These are phyloP conservation scores for Hylaeus volcanicus DNA, from an alignment of 1,140 invertebrate genomes.

Conservation along the genomic window DNA sequence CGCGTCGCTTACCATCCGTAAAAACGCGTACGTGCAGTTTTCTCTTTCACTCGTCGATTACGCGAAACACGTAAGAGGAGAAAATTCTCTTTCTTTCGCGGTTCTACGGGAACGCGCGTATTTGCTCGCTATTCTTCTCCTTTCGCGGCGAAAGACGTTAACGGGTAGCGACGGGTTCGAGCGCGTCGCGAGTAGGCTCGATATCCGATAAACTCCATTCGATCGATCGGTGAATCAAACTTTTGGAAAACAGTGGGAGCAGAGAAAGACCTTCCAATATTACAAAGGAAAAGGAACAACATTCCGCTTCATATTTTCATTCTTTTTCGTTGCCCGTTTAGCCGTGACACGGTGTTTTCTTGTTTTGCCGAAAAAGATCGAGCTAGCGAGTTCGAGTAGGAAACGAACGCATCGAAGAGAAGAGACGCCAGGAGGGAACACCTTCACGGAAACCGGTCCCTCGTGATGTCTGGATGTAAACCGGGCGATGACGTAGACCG, in stretches of 20 bases:
- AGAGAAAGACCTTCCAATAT: no score
- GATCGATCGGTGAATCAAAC: no score
- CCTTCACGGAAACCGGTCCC: conserved; percentile 57
- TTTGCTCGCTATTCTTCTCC: neutral
- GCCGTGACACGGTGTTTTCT: neutral
- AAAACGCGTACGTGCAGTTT: neutral
- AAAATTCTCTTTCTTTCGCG: neutral
- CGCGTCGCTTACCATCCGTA: neutral
- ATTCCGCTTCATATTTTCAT: neutral
- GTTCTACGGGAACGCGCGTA: neutral
- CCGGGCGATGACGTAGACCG: conserved; percentile 65
- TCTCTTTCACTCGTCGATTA: neutral
- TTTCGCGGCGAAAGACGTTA: conserved; percentile 4
- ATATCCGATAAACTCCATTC: no score
- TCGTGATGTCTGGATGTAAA: conserved; percentile 62
- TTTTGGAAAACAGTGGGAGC: no score
- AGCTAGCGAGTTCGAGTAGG: neutral
- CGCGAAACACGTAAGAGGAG: neutral
- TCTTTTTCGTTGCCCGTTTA: neutral
- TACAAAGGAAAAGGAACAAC: no score
- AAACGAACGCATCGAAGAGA: conserved; percentile 12
- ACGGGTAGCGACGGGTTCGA: neutral
- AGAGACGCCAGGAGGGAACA: neutral
- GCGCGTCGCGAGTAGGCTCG: neutral
- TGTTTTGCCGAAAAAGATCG: conserved; percentile 17